Evolutionary conservation across 2,113 vertebrate species (phyloP), one percentile per base, ranked within the genome.

Genomic region (Macquaria ambigua): DNA sequence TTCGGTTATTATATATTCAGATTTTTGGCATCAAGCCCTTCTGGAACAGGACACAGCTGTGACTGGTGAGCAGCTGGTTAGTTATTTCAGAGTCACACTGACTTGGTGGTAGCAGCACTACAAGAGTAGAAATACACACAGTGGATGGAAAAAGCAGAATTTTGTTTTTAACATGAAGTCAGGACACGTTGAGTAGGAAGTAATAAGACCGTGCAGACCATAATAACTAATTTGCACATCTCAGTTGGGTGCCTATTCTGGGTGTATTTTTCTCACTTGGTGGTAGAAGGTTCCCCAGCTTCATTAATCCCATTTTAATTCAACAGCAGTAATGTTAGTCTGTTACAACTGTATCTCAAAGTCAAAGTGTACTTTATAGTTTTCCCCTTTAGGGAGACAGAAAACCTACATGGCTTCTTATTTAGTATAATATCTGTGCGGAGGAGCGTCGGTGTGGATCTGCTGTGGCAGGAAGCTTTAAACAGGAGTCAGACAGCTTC

Each of bases 141-240:
- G 61, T 23, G 62, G 62, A 64, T 5, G 37, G 4, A 41, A 41
- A 64, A 37, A 16, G 25, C 55, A 4, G 50, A 52, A 52, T 21
- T 52, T 52, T 7, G 50, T 20, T 50, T 50, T 50, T 16, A 28
- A 6, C 28, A 20, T 15, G 14, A 48, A 43, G 41, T 41, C 39
- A 8, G 7, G 5, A 61, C 43, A 46, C 1, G 25, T 23, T 43
- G n/a, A 76, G 14, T 1, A 14, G 62, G 55, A 31, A 20, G 46
- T 12, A 41, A 53, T 56, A 14, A 66, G 21, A 23, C 63, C 52
- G 37, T 59, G 23, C 62, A 28, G 46, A 52, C 18, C 63, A 31
- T 15, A 1, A 31, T 46, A 48, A 56, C 21, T 34, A 53, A 77
- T 62, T 55, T 70, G 56, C 56, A 34, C 73, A 16, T 83, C 81